These are phyloP conservation scores for Atrina japonica DNA, from an alignment of 2,888 invertebrate species.

Conservation along the genomic window DNA sequence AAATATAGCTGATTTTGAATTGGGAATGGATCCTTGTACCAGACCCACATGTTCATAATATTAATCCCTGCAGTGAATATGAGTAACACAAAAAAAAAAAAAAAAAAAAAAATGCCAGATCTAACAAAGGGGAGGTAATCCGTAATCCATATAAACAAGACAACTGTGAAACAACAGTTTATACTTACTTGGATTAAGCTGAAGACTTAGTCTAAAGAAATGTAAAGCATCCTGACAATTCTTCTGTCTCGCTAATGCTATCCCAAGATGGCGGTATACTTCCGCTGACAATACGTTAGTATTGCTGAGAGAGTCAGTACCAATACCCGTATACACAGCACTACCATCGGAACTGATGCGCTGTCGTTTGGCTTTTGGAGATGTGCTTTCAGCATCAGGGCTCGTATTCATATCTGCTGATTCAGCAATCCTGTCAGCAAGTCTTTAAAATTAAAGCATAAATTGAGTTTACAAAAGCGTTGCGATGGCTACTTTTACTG, in stretches of 20 bases:
- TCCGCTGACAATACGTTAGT: slow-evolving; percentile 1
- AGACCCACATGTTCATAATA: too few species aligned
- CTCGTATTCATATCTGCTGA: neutral
- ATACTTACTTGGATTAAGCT: slow-evolving; percentile 50
- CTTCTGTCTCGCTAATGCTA: slow-evolving; percentile 37
- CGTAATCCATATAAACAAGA: too few species aligned
- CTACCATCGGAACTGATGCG: slow-evolving; percentile 30
- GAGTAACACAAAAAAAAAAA: too few species aligned
- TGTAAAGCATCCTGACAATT: slow-evolving; percentile 54
- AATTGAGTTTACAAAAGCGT: too few species aligned
- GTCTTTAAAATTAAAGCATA: too few species aligned
- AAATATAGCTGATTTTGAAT: too few species aligned
- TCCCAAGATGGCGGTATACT: slow-evolving; percentile 46
- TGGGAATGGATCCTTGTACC: too few species aligned
- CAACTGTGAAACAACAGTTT: too few species aligned
- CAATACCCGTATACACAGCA: neutral
- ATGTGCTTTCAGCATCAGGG: neutral
- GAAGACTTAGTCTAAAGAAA: slow-evolving; percentile 52
- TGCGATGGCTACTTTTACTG: too few species aligned
- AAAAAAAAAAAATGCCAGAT: too few species aligned
- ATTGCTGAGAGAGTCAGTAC: neutral
- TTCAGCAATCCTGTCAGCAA: neutral
- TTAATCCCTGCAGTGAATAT: too few species aligned
- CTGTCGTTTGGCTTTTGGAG: slow-evolving; percentile 29
- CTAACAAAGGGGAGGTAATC: too few species aligned